phyloP scores from a whole-genome alignment of 2,888 invertebrate species.

The Dicranocentrus wangi region DNA sequence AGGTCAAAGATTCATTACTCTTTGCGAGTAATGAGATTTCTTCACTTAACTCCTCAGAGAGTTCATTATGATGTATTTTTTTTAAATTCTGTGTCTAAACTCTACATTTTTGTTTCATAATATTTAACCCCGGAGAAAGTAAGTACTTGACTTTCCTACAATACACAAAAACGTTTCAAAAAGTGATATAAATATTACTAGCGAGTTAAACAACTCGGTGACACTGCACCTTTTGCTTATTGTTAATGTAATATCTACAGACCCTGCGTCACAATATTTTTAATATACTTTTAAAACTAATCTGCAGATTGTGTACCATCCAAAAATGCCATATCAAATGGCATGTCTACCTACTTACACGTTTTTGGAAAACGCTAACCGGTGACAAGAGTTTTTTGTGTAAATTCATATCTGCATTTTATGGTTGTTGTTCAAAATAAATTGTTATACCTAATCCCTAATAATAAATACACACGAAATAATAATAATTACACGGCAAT shows the following conservation, averaged over 20 bases:
- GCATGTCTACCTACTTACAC: too few species aligned
- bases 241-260: constrained; percentile 7
- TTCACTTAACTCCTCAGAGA: too few species aligned
- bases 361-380: neutral
- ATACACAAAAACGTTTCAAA: neutral
- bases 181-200: constrained; percentile 2
- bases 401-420: too few species aligned
- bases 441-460: too few species aligned
- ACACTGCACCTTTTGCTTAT: neutral
- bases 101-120: neutral
- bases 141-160: neutral
- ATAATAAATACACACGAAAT: too few species aligned
- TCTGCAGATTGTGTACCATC: too few species aligned
- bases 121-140: neutral
- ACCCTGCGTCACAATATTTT: constrained; percentile 34
- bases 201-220: neutral
- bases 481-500: too few species aligned
- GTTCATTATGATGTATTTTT: too few species aligned
- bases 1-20: too few species aligned
- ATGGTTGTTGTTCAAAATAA: too few species aligned
- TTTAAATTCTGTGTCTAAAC: neutral
- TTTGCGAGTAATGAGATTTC: too few species aligned
- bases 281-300: neutral
- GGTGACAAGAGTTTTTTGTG: too few species aligned
- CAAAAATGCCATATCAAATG: constrained; percentile 7